phyloP scores from a whole-genome alignment of 2,888 invertebrate species.

The Ophioninae sp. region DNA sequence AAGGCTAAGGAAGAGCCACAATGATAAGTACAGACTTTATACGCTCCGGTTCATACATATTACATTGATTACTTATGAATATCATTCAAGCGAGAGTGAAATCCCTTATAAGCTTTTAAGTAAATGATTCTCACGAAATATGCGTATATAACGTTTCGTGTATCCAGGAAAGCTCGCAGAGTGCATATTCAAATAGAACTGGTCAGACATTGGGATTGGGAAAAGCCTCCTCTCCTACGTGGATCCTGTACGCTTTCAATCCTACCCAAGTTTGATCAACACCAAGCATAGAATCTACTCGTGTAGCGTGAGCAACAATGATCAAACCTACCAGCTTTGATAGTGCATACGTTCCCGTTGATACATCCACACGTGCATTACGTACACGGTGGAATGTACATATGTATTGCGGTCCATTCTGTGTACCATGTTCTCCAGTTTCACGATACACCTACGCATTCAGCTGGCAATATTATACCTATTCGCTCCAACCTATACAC shows the following conservation, averaged over 20 bases:
- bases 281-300: background rate
- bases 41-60: no score
- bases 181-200: slow-evolving; percentile 34
- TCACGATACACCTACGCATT: background rate
- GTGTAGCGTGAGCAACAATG: slow-evolving; percentile 47
- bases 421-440: slow-evolving; percentile 47
- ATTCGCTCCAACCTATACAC: no score
- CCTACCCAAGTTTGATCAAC: slow-evolving; percentile 24
- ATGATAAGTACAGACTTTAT: no score
- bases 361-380: background rate
- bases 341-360: background rate
- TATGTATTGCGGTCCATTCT: slow-evolving; percentile 38
- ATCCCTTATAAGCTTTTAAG: slow-evolving; percentile 40
- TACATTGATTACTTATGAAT: background rate
- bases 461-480: background rate
- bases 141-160: background rate
- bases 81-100: background rate
- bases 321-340: slow-evolving; percentile 37
- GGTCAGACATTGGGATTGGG: slow-evolving; percentile 36
- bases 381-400: background rate
- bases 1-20: no score
- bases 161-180: background rate
- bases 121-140: slow-evolving; percentile 32
- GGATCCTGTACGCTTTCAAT: slow-evolving; percentile 26
- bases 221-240: slow-evolving; percentile 19